Percentiles rank a stretch among this genome's conserved stretches.
These are phyloP conservation scores for Nomada fucata DNA, from an alignment of 2,888 invertebrate genomes.

Conservation along the genomic window DNA sequence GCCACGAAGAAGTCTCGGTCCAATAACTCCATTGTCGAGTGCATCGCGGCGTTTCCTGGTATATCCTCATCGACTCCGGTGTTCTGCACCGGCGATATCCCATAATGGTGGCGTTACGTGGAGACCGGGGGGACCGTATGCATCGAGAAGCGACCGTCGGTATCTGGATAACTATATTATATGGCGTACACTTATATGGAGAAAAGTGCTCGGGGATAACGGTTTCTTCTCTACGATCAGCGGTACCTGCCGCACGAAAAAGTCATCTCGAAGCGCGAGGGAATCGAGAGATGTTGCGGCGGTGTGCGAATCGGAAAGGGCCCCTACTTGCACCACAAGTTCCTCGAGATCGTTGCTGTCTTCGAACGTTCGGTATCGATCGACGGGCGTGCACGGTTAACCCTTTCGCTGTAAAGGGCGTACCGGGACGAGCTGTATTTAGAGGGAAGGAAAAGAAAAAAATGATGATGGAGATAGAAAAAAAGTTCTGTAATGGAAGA, in stretches of 20 bases:
- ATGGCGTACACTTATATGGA: constrained; percentile 70
- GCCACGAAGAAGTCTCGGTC: constrained; percentile 46
- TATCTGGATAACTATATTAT: constrained; percentile 78
- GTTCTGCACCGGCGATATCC: constrained; percentile 65
- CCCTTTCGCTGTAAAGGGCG: no score
- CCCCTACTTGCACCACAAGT: constrained; percentile 49
- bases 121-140: constrained; percentile 57
- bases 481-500: no score
- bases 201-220: constrained; percentile 76
- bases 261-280: constrained; percentile 56
- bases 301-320: constrained; percentile 19
- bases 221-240: constrained; percentile 73
- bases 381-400: constrained; percentile 21
- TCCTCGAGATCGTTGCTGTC: constrained; percentile 52
- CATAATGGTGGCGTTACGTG: constrained; percentile 64
- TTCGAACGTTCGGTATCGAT: constrained; percentile 6
- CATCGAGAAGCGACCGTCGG: constrained; percentile 49
- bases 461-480: no score
- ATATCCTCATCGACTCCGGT: constrained; percentile 62
- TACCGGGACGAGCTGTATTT: no score
- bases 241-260: constrained; percentile 76
- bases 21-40: constrained; percentile 62
- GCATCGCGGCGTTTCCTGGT: constrained; percentile 61
- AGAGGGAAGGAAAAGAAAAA: neutral
- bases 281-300: constrained; percentile 15